Evolutionary conservation across 2,888 invertebrate species (phyloP), one percentile per base, ranked within the genome.

Genomic region (Tipula lateralis): DNA sequence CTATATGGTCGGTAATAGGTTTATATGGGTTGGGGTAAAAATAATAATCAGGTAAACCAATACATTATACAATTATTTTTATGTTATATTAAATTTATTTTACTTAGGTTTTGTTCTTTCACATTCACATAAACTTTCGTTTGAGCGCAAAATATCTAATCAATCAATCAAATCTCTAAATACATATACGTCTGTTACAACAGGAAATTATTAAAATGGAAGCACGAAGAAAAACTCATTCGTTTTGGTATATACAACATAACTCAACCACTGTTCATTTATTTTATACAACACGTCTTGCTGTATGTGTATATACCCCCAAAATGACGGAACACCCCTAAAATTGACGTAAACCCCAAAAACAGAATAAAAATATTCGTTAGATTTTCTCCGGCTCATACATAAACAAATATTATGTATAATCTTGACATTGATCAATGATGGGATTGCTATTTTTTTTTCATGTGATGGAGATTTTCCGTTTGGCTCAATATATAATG

Each of bases 351-450:
- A 66, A 66, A 66, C 66, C 66, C 66, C 66, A 66, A n/a, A n/a
- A 66, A 66, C 66, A 24, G 24, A 66, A 66, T 66, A 19, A 7
- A 44, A 44, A 50, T 16, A 50, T 9, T 66, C 9, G 66, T 66
- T 24, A 66, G 24, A 66, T 66, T 66, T 66, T 24, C 19, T 24
- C 66, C 24, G 66, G 66, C 16, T 50, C 19, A 50, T 1, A n/a
- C 16, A 50, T 24, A 13, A 9, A 66, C 66, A 66, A 12, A 66
- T 24, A 66, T 66, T 19, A 66, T 66, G 24, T 66, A 66, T 66
- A 66, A 66, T 66, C 66, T 66, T 66, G 66, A 66, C 66, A 66
- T 66, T 66, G 66, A 66, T 66, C 66, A 66, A 66, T 66, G 66
- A 66, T 66, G 66, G 66, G 66, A 19, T 24, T 66, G 66, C 66